These are phyloP conservation scores for Calycopis cecrops DNA, from an alignment of 1,140 invertebrate species.

Conservation along the genomic window DNA sequence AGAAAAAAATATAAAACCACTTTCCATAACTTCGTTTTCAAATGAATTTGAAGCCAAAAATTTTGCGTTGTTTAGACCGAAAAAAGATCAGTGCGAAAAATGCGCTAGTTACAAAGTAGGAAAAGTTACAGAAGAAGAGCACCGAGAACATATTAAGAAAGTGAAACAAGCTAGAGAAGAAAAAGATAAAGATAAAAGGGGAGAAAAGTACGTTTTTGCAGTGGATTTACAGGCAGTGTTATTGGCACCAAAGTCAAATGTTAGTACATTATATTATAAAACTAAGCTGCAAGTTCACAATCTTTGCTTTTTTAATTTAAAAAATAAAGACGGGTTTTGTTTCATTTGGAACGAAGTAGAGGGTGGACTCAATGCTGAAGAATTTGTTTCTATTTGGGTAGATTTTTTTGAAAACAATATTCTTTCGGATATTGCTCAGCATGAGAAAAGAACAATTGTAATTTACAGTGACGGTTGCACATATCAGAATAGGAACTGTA, in stretches of 20 bases:
- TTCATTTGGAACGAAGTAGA: too few species aligned
- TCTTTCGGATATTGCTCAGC: too few species aligned
- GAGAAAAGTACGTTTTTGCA: constrained; percentile 3
- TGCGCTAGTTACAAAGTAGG: constrained; percentile 1
- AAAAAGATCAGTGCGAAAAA: constrained; percentile 13
- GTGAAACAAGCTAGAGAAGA: constrained; percentile 10
- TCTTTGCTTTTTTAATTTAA: too few species aligned
- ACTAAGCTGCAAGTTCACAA: neutral
- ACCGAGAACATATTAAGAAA: constrained; percentile 1
- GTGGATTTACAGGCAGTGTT: constrained; percentile 11
- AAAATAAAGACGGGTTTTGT: too few species aligned
- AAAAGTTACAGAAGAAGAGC: constrained; percentile 13
- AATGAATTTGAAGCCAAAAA: constrained; percentile 1
- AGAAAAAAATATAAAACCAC: too few species aligned
- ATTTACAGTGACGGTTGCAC: too few species aligned
- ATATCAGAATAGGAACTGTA: too few species aligned
- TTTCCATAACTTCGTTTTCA: too few species aligned
- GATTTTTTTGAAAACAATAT: too few species aligned
- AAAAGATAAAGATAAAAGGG: constrained; percentile 8
- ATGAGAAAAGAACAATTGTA: too few species aligned
- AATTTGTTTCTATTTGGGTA: too few species aligned
- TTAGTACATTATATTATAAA: neutral
- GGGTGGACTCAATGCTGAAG: too few species aligned
- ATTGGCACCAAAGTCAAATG: constrained; percentile 4
- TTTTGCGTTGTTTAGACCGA: constrained; percentile 7